phyloP scores from a whole-genome alignment of 30 jellyfish, hydroid and myxozoan genomes.

The Pelagia noctiluca region DNA sequence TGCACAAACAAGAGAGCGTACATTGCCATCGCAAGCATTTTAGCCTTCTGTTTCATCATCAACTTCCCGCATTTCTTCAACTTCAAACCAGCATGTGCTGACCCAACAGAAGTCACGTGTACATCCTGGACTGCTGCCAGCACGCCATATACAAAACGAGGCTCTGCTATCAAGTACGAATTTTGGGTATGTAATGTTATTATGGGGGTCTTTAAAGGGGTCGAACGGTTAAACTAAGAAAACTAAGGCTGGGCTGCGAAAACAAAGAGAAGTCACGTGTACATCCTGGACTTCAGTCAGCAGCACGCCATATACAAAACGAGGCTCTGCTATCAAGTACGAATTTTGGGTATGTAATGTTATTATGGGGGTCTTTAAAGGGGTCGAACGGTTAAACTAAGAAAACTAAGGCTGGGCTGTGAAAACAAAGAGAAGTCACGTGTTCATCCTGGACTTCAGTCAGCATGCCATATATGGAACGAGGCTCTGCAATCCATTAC shows the following conservation, averaged over 20 bases:
- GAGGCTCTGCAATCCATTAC: conserved; percentile 68
- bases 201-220: no score
- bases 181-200: no score
- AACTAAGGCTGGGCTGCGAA: no score
- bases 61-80: conserved; percentile 87
- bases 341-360: conserved; percentile 92
- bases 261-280: background rate
- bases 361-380: no score
- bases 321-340: conserved; percentile 68
- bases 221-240: no score
- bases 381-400: no score
- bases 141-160: conserved; percentile 59
- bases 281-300: background rate
- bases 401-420: no score
- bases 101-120: background rate
- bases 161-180: conserved; percentile 69
- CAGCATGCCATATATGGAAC: conserved; percentile 40
- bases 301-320: conserved; percentile 49
- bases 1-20: conserved; percentile 71
- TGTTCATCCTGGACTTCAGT: conserved; percentile 7
- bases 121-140: background rate
- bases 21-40: conserved; percentile 60
- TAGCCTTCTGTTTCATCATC: conserved; percentile 63
- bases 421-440: background rate
- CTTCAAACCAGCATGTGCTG: conserved; percentile 44